Evolutionary conservation across 1,140 invertebrate species (phyloP).

Genomic region (Dinoponera quadriceps): DNA sequence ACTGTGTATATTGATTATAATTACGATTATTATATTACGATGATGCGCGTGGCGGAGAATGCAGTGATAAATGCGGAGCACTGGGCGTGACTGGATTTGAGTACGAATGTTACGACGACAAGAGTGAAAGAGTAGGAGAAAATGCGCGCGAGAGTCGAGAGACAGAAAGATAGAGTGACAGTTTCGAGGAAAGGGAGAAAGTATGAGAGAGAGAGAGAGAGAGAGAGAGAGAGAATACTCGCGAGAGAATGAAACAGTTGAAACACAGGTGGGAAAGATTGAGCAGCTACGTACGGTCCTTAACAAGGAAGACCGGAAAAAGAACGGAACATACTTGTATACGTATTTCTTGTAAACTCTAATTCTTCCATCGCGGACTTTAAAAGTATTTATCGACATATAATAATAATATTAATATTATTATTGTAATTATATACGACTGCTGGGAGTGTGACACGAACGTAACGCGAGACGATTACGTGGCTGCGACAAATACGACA

Average conservation of each 20-base stretch:
- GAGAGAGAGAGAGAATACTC: conserved; percentile 35
- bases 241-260: conserved; percentile 53
- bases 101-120: conserved; percentile 53
- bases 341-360: conserved; percentile 86
- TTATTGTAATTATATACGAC: conserved; percentile 86
- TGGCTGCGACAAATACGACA: conserved; percentile 63
- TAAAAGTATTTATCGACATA: conserved; percentile 86
- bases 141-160: not conserved
- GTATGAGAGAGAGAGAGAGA: conserved; percentile 56
- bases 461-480: conserved; percentile 73
- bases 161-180: conserved; percentile 40
- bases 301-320: conserved; percentile 68
- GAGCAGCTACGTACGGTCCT: conserved; percentile 70
- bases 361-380: conserved; percentile 86
- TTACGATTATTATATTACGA: conserved; percentile 76
- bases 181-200: conserved; percentile 61
- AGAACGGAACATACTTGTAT: conserved; percentile 84
- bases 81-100: conserved; percentile 41
- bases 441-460: conserved; percentile 84
- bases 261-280: conserved; percentile 63
- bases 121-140: conserved; percentile 35
- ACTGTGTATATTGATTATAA: conserved; percentile 85
- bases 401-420: conserved; percentile 85
- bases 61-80: conserved; percentile 43
- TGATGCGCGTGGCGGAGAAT: conserved; percentile 28